Conservation (phyloP, 2,797 vertebrate genomes). For the Centropyge bicolor region DNA sequence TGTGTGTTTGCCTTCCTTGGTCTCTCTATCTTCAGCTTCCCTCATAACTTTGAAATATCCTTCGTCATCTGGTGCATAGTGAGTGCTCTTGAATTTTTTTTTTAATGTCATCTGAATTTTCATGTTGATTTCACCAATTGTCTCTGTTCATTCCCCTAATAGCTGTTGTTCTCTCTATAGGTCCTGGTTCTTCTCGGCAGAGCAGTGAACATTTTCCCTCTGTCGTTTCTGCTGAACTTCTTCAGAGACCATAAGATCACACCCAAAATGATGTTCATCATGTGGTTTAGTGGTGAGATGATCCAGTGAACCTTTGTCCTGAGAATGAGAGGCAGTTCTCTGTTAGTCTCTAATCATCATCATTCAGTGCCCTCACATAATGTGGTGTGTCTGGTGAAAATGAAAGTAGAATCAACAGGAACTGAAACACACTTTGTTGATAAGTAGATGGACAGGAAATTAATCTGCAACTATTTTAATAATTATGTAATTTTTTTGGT, state of each 20-base stretch:
- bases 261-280: slow-evolving; percentile 99
- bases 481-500: neutral
- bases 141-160: neutral
- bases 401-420: neutral
- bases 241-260: slow-evolving; percentile 99
- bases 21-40: slow-evolving; percentile 99
- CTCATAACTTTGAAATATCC: slow-evolving; percentile 98
- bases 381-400: neutral
- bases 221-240: slow-evolving; percentile 97
- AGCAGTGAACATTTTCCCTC: slow-evolving; percentile 97
- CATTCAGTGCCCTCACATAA: no score
- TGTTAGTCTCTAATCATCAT: neutral
- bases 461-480: neutral
- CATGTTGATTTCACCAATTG: neutral
- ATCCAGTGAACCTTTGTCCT: neutral
- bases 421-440: neutral
- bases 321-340: neutral
- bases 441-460: accelerated
- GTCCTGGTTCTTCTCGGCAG: slow-evolving; percentile 95
- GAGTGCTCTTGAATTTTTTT: slow-evolving; percentile 76
- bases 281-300: slow-evolving; percentile 99
- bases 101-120: neutral
- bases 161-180: slow-evolving; percentile 73
- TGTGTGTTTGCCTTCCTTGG: slow-evolving; percentile 99
- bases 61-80: slow-evolving; percentile 99